These are phyloP conservation scores for Ctenopoma multispine DNA, from an alignment of 2,797 vertebrate genomes.

Conservation along the genomic window DNA sequence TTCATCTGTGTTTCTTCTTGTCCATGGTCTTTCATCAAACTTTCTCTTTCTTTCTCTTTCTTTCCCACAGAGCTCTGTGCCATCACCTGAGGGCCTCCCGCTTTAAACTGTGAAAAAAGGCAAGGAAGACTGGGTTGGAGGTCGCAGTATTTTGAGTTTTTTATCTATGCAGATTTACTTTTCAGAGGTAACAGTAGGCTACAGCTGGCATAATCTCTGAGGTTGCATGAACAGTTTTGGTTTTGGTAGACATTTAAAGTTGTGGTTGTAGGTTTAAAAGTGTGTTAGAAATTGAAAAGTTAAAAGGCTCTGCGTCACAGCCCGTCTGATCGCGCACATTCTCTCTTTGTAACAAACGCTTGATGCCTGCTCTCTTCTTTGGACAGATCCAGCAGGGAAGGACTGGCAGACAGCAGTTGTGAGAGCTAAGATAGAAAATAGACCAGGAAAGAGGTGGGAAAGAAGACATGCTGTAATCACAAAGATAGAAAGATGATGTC, in stretches of 20 bases:
- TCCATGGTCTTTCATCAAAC: constrained; percentile 57
- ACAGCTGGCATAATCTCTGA: constrained; percentile 28
- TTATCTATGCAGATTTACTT: constrained; percentile 9
- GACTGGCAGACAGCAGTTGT: constrained; percentile 44
- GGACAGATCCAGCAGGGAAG: constrained; percentile 37
- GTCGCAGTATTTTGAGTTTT: neutral
- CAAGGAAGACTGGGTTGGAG: neutral
- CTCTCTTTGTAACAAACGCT: constrained; percentile 45
- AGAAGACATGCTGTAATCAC: constrained; percentile 67
- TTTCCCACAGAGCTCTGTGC: constrained; percentile 33
- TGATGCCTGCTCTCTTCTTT: constrained; percentile 24
- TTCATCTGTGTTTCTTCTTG: constrained; percentile 65
- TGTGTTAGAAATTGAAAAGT: constrained; percentile 60
- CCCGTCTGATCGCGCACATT: constrained; percentile 40
- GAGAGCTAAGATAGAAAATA: constrained; percentile 52
- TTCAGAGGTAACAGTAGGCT: neutral
- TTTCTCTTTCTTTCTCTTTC: constrained; percentile 33
- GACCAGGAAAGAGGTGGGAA: constrained; percentile 53
- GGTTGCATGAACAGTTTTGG: constrained; percentile 22
- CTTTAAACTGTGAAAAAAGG: constrained; percentile 29
- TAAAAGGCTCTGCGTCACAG: constrained; percentile 45
- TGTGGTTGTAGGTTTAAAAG: constrained; percentile 43
- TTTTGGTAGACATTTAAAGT: neutral
- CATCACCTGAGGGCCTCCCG: constrained; percentile 48
- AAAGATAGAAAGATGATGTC: constrained; percentile 64